Evolutionary conservation across 2,888 invertebrate species (phyloP), one percentile per base, ranked within the genome.

Genomic region (Drosophila neoperkinsi): DNA sequence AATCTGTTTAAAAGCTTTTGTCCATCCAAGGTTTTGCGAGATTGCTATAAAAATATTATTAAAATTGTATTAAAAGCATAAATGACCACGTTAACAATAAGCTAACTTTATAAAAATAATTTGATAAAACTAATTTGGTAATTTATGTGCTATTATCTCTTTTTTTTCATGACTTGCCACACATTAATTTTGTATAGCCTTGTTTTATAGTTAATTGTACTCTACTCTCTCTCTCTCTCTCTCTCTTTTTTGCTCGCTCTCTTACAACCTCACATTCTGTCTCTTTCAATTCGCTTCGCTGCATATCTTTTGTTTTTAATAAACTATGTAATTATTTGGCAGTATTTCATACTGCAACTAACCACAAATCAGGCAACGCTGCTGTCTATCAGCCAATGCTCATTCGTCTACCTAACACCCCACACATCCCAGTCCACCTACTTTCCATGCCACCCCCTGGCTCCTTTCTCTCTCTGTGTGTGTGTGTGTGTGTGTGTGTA

Each of bases 361-460:
- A 36, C 58, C 61, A 80, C 77, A 78, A 65, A 78, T 80, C 72
- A 76, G 59, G 59, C 66, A 66, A 71, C 41, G 34, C 25, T 58
- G 64, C 69, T 70, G 74, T 75, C 74, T 75, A 74, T 75, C 75
- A 74, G 57, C 66, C 74, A 62, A 72, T 72, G 60, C 72, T 59
- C 64, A 43, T 36, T 38, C 52, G 34, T 33, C 31, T 16, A 10
- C 38, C 51, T 46, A 46, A 46, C 46, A 46, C 21, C 46, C 6
- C 30, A 18, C 34, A 62, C 18, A 34, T 16, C 9, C 9, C 25
- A 10, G n/a, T 18, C 25, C 11, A 1, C 7, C 25, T n/a, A 9
- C 25, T 30, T 33, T 10, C 51, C 18, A 25, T 43, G 7, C 28
- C 9, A 3, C n/a, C 33, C 28, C 30, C 33, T 10, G 2, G 7